A percentile compares a stretch with the other conserved stretches of the same genome.
These are phyloP conservation scores for Apteryx owenii DNA, from an alignment of 2,113 vertebrate species.

Conservation along the genomic window DNA sequence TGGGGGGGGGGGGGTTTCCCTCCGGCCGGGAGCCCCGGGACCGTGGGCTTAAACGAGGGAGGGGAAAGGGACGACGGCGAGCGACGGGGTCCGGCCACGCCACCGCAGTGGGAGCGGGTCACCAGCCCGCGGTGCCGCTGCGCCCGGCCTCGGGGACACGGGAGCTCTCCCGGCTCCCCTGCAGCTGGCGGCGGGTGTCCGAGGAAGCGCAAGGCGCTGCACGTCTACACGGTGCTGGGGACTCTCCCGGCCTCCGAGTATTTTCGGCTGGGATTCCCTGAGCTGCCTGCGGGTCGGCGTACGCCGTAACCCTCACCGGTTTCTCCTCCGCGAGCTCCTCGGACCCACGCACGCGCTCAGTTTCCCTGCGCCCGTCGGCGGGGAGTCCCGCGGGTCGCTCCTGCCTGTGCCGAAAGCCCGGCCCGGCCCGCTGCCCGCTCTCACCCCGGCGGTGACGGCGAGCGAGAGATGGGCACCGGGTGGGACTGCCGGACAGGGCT, in stretches of 20 bases:
- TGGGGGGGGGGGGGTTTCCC: too few species aligned
- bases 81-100: too few species aligned
- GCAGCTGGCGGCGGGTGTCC: too few species aligned
- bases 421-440: fast-evolving
- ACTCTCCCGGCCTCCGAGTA: slow-evolving; percentile 33
- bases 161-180: too few species aligned
- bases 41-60: too few species aligned
- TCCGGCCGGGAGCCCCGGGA: too few species aligned
- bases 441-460: neutral
- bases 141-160: too few species aligned
- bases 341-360: fast-evolving
- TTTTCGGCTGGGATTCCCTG: neutral
- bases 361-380: fast-evolving
- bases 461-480: neutral
- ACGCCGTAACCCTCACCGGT: neutral
- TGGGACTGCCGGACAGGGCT: neutral
- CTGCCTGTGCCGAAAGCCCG: fast-evolving
- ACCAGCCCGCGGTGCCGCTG: too few species aligned
- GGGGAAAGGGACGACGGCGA: too few species aligned
- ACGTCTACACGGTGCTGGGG: neutral
- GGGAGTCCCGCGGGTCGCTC: neutral
- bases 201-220: neutral
- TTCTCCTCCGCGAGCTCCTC: neutral
- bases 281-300: neutral
- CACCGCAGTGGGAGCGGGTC: too few species aligned